These are phyloP conservation scores for Psophia crepitans DNA, from an alignment of 2,113 vertebrate genomes.

Conservation along the genomic window DNA sequence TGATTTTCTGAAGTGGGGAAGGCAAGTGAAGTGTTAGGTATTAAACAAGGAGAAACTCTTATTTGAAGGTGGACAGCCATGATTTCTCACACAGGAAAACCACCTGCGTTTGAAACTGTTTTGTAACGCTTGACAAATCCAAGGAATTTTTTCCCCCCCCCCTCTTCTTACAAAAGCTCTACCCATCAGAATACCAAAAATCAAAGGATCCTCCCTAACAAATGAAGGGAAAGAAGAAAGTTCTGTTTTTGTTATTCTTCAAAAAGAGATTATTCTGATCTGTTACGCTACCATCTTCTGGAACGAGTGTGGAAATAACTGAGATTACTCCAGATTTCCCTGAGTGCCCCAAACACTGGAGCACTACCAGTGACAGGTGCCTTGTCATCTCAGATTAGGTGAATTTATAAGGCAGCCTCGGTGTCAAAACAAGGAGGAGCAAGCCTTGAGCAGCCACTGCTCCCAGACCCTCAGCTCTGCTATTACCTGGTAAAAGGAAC, in stretches of 20 bases:
- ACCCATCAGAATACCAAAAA: background rate
- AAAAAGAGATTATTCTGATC: background rate
- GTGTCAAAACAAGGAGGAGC: slow-evolving; percentile 46
- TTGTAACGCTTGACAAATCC: background rate
- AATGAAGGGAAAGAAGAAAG: background rate
- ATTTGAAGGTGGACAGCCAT: background rate
- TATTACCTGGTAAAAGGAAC: background rate
- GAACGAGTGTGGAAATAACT: background rate
- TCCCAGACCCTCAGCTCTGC: background rate
- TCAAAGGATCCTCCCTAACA: background rate
- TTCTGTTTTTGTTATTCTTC: background rate
- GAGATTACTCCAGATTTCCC: slow-evolving; percentile 17
- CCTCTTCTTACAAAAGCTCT: background rate
- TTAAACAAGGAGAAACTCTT: background rate
- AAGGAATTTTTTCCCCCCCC: background rate
- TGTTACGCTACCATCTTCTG: background rate
- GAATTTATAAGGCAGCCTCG: background rate
- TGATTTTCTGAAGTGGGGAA: background rate
- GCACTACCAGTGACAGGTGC: slow-evolving; percentile 1
- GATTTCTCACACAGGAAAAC: background rate
- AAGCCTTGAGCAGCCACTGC: background rate
- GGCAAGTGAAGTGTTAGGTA: background rate
- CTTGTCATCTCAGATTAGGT: slow-evolving; percentile 41
- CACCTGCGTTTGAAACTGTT: background rate
- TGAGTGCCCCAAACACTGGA: background rate